phyloP scores from a whole-genome alignment of 2,888 invertebrate species.

The Proisotoma minuta region DNA sequence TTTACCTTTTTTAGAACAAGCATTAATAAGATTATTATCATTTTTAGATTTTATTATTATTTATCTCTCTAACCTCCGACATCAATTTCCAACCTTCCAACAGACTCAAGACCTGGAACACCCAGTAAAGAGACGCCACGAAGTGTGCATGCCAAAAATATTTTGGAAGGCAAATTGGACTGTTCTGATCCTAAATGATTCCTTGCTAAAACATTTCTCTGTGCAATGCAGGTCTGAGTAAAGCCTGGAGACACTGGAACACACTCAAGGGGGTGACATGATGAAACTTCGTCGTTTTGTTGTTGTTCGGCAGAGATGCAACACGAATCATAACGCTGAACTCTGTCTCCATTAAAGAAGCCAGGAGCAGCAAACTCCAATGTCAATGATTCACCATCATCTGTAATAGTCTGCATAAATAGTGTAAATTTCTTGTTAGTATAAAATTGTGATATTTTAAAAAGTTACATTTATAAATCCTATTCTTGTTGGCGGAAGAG shows the following conservation, averaged over 20 bases:
- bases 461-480: background rate
- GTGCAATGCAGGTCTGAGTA: slow-evolving; percentile 1
- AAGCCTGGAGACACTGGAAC: background rate
- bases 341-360: slow-evolving; percentile 9
- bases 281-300: background rate
- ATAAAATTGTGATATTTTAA: background rate
- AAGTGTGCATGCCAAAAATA: slow-evolving; percentile 17
- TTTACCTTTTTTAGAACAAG: too few species aligned
- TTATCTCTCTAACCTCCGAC: too few species aligned
- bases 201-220: background rate
- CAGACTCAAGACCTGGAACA: slow-evolving; percentile 17
- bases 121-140: slow-evolving; percentile 21
- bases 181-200: background rate
- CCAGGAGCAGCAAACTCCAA: slow-evolving; percentile 25
- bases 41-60: too few species aligned
- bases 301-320: slow-evolving; percentile 3
- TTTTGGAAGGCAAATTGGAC: background rate
- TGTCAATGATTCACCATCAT: background rate
- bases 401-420: background rate
- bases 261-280: background rate
- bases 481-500: slow-evolving; percentile 17
- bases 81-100: slow-evolving; percentile 17
- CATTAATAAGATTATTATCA: too few species aligned
- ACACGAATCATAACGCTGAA: slow-evolving; percentile 26
- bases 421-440: background rate